Evolutionary conservation across 2,797 vertebrate species (phyloP).

Genomic region (Muscicapa comitata): DNA sequence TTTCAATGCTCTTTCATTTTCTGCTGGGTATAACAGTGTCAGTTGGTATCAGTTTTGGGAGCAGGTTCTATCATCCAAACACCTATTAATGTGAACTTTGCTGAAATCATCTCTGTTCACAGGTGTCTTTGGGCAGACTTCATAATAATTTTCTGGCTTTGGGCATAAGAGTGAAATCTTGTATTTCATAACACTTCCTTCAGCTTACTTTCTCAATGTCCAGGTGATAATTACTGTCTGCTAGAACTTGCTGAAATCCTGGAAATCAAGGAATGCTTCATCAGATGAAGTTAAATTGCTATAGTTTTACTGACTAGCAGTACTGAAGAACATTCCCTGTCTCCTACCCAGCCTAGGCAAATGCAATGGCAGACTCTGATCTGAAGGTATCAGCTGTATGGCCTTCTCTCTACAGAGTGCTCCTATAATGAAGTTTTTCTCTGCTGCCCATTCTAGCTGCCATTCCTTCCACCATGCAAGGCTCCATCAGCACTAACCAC

Average conservation of each 20-base stretch:
- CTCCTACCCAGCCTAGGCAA: neutral
- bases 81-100: neutral
- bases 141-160: neutral
- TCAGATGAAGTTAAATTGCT: neutral
- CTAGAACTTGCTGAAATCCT: neutral
- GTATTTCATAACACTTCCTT: neutral
- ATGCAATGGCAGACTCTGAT: neutral
- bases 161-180: neutral
- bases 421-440: neutral
- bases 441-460: neutral
- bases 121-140: neutral
- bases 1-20: neutral
- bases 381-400: neutral
- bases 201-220: neutral
- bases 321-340: neutral
- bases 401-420: neutral
- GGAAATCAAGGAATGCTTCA: neutral
- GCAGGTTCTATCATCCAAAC: neutral
- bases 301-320: neutral
- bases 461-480: neutral
- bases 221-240: neutral
- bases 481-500: neutral
- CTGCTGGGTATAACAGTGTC: neutral
- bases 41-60: neutral
- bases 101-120: neutral